Evolutionary conservation across 2,888 invertebrate species (phyloP).

Genomic region (Sphaeridia pumilis): DNA sequence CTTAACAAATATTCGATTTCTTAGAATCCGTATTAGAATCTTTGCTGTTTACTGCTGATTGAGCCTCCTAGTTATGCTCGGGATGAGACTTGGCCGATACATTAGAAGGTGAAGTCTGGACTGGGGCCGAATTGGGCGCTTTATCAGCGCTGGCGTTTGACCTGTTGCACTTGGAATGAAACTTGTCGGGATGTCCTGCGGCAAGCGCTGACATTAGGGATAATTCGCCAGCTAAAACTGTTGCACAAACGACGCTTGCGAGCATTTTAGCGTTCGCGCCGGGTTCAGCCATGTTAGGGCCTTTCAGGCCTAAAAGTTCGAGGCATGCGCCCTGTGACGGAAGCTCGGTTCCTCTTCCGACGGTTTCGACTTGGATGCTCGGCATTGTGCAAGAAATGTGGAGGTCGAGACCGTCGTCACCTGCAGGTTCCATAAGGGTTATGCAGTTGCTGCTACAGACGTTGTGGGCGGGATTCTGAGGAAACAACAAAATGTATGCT

Average conservation of each 20-base stretch:
- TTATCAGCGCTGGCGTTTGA: no score
- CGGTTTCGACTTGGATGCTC: constrained; percentile 88
- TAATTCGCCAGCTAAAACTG: constrained; percentile 94
- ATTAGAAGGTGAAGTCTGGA: no score
- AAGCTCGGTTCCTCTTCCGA: constrained; percentile 88
- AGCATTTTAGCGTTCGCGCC: constrained; percentile 80
- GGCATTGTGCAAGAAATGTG: constrained; percentile 97
- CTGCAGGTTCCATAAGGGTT: constrained; percentile 81
- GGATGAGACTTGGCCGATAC: no score
- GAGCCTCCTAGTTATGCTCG: no score
- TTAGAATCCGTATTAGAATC: no score
- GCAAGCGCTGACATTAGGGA: constrained; percentile 93
- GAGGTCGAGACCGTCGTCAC: constrained; percentile 63
- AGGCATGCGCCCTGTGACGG: constrained; percentile 83
- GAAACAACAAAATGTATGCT: not conserved
- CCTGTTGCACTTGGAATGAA: no score
- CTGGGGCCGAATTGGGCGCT: no score
- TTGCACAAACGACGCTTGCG: constrained; percentile 81
- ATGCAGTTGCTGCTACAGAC: constrained; percentile 92
- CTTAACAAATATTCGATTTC: no score
- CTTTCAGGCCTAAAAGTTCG: constrained; percentile 71
- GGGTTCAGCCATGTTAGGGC: constrained; percentile 54
- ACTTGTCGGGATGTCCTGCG: constrained; percentile 87
- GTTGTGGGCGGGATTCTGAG: constrained; percentile 86
- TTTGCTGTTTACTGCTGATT: no score